Base-by-base conservation (phyloP, 1,140 invertebrate genomes). In the Metaphire vulgaris region DNA sequence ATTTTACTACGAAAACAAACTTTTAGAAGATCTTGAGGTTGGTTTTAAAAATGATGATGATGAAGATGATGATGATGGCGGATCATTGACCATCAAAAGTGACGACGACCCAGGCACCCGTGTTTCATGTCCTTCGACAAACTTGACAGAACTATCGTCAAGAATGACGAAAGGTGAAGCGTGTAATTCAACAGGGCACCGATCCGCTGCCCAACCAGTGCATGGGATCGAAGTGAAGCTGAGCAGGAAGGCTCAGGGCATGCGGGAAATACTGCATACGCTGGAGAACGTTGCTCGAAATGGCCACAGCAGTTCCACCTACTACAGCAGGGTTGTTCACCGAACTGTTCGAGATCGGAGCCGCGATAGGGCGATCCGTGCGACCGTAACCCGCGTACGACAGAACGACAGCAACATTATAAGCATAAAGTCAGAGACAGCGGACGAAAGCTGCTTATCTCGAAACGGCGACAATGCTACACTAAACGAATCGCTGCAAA, bases 1-100 rank as follows among this genome's bases (percentile, higher is more conserved):
- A 12, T 64, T 34, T 56, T 74, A 64, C 30, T 74, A 74, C 28
- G 72, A 74, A 64, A 32, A 41, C 6, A 67, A 64, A 6, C 29
- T 74, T 56, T 32, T 64, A 21, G 32, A 74, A 74, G 72, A 74
- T 30, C 33, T 74, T 21, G 72, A 74, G 31, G 56, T 29, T 34
- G 56, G 64, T 66, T 34, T 64, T 1, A 30, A 30, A 12, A 66
- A 26, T 16, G 30, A 56, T 1, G 32, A 64, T 64, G n/a, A 33
- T 73, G 72, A 74, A 15, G 56, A 41, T 26, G 32, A 15, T 64
- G 29, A 64, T 28, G 56, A 74, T 26, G 72, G 33, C 1, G 29
- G 12, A 1, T 72, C 34, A 33, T 15, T 72, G 30, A 12, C 26
- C 41, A 33, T 56, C 21, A 56, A 56, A 56, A 56, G 41, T 56